These are phyloP conservation scores for Synaphobranchus kaupii DNA, from an alignment of 2,797 vertebrate genomes.

Conservation along the genomic window DNA sequence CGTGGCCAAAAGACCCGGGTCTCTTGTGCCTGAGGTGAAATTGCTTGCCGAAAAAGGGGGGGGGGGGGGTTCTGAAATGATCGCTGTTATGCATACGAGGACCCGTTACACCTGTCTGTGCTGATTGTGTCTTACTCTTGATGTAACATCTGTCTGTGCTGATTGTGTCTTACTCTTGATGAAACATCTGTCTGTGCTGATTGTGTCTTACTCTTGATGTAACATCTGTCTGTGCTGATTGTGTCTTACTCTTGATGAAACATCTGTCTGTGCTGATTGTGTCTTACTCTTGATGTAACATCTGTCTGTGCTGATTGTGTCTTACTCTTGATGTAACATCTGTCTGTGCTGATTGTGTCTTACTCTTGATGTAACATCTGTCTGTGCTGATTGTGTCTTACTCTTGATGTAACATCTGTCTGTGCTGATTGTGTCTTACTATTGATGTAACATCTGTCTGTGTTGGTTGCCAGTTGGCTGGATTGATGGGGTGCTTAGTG, in stretches of 20 bases:
- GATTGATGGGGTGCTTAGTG: conserved; percentile 30
- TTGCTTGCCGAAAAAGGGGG: not conserved
- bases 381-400: not conserved
- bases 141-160: conserved; percentile 17
- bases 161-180: not conserved
- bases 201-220: not conserved
- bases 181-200: not conserved
- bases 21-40: not conserved
- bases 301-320: no score
- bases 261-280: no score
- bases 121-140: not conserved
- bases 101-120: not conserved
- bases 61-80: not conserved
- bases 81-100: not conserved
- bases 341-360: no score
- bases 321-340: no score
- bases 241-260: no score
- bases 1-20: not conserved
- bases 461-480: not conserved
- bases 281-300: no score
- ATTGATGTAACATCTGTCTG: conserved; percentile 19
- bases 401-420: not conserved
- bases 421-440: not conserved
- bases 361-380: not conserved
- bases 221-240: no score